A percentile compares a stretch with the other conserved stretches of the same genome.
Conservation (phyloP, 1,140 invertebrate genomes). For the Papilio xuthus region DNA sequence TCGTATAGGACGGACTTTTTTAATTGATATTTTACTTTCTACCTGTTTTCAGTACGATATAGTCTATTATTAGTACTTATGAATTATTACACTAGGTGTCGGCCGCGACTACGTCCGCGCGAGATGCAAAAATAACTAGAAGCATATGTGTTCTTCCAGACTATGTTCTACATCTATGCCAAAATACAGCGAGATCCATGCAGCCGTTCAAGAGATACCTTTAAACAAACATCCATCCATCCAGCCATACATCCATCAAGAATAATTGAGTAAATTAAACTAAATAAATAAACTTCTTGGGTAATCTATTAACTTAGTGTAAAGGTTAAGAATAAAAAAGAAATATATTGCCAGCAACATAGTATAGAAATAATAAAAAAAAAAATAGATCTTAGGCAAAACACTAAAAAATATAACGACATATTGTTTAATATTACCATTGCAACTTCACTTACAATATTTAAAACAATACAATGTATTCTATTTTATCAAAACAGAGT, state of each 20-base stretch:
- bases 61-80: not conserved
- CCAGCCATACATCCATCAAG: too few relatives aligned
- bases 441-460: not conserved
- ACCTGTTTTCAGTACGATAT: not conserved
- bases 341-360: not conserved
- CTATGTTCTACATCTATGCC: too few relatives aligned
- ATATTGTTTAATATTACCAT: not conserved
- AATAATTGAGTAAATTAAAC: too few relatives aligned
- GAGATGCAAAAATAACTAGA: too few relatives aligned
- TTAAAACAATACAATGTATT: not conserved
- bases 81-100: not conserved
- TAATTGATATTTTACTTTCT: not conserved
- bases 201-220: too few relatives aligned
- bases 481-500: not conserved
- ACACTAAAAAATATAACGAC: not conserved
- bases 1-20: slow-evolving; percentile 1
- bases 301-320: too few relatives aligned
- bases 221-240: too few relatives aligned
- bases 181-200: too few relatives aligned
- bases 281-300: too few relatives aligned
- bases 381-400: not conserved
- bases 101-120: too few relatives aligned
- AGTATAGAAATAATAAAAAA: not conserved
- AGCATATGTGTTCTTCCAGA: too few relatives aligned
- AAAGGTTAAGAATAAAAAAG: too few relatives aligned